Percentiles rank a stretch among this genome's conserved stretches.
These are phyloP conservation scores for Meliscaeva auricollis DNA, from an alignment of 2,888 invertebrate species.

Conservation along the genomic window DNA sequence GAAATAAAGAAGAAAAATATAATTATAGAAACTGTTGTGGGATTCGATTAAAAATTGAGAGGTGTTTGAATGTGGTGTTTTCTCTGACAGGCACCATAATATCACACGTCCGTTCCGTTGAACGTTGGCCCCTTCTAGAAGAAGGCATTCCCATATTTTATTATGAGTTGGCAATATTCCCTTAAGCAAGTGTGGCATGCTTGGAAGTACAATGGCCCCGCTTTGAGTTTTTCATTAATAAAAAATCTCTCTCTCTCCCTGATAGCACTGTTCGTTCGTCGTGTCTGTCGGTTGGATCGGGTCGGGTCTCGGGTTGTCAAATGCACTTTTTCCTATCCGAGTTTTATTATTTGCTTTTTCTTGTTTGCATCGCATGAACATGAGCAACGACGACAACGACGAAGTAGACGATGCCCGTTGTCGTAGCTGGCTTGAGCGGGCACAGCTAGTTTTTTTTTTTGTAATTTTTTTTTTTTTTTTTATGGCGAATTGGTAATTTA, in stretches of 20 bases:
- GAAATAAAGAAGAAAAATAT: slow-evolving; percentile 30
- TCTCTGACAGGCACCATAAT: slow-evolving; percentile 1
- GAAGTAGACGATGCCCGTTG: neutral
- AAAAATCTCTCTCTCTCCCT: slow-evolving; percentile 29
- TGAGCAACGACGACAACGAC: neutral
- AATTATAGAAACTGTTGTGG: slow-evolving; percentile 43
- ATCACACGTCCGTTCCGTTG: neutral
- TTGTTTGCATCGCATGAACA: slow-evolving; percentile 48
- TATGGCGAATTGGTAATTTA: slow-evolving; percentile 60
- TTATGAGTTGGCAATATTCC: slow-evolving; percentile 50
- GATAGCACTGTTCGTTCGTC: slow-evolving; percentile 14
- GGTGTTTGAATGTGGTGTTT: slow-evolving; percentile 41
- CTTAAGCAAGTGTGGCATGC: slow-evolving; percentile 53
- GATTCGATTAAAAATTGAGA: slow-evolving; percentile 61
- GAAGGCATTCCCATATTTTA: slow-evolving; percentile 19
- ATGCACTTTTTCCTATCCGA: slow-evolving; percentile 53
- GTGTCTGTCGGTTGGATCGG: too few species aligned
- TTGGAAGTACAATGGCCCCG: slow-evolving; percentile 62
- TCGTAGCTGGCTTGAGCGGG: slow-evolving; percentile 1
- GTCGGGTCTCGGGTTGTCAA: slow-evolving; percentile 34
- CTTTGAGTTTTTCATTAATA: slow-evolving; percentile 30
- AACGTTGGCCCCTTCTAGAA: neutral
- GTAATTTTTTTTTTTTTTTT: too few species aligned
- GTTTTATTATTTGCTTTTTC: slow-evolving; percentile 22
- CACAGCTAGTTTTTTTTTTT: neutral